Evolutionary conservation across 2,113 vertebrate genomes (phyloP), one percentile per base, ranked within the genome.

Genomic region (Bambusicola thoracicus): DNA sequence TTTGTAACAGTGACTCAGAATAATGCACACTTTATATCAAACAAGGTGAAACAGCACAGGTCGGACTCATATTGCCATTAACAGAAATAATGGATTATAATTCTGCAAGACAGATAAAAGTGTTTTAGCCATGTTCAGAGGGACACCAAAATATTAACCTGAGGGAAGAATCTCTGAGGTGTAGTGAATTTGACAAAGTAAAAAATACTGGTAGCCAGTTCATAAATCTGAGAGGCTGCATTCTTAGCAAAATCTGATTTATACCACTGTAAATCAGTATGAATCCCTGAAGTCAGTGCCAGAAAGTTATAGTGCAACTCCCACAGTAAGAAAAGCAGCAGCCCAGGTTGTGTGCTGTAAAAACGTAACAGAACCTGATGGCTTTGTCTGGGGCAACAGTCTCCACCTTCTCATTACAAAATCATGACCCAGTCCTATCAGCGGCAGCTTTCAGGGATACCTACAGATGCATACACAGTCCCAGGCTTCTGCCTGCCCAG

Each of bases 171-270:
- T 58, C 18, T 12, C 3, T 25, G 46, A n/a, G n/a, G 22, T 75
- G 17, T 59, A 61, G 49, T 21, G 8, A 78, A 51, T 68, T 32
- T 68, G 22, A 62, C 74, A 80, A 88, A 85, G 84, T 36, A 62
- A 10, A 56, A 75, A 79, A 34, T 44, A 74, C 22, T 56, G 78
- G 41, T 32, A 88, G 27, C 10, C 21, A 44, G 17, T 34, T 77
- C 7, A n/a, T 62, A 63, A 63, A 49, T 21, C 53, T 46, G 16
- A 62, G 4, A 44, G 11, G 27, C 34, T 85, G 40, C 6, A 67
- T 75, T 92, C 72, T 65, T 67, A 59, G 19, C 6, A 85, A 83
- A 87, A 43, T 63, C 13, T 67, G 25, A 58, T 89, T 91, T 79
- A n/a, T 55, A 34, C 6, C 18, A 32, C 29, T 56, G 29, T 56